A percentile compares a stretch with the other conserved stretches of the same genome.
Conservation (phyloP, 1,140 invertebrate species). For the Eueides isabella region DNA sequence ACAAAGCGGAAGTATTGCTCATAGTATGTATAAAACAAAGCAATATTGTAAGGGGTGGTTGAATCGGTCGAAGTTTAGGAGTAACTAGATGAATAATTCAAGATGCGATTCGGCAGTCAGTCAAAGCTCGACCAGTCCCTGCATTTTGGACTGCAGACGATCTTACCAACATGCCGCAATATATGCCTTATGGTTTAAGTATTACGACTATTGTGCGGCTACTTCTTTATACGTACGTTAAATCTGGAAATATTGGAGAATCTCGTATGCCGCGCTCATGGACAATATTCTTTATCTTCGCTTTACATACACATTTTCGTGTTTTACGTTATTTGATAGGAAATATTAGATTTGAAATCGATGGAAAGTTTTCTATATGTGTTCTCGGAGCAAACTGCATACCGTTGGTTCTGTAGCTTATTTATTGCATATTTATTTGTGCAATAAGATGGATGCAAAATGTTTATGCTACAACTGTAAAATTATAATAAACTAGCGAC, state of each 20-base stretch:
- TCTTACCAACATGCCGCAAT: constrained; percentile 12
- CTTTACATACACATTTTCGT: constrained; percentile 47
- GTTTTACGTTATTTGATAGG: constrained; percentile 41
- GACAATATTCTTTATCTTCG: constrained; percentile 54
- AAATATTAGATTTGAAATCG: constrained; percentile 40
- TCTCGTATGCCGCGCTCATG: constrained; percentile 58
- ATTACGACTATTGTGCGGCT: constrained; percentile 29
- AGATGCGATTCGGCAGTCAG: constrained; percentile 64
- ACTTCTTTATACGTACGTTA: constrained; percentile 49
- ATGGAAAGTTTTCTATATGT: constrained; percentile 15
- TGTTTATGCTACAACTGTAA: not conserved
- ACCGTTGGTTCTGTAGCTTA: not conserved
- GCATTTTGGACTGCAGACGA: constrained; percentile 50
- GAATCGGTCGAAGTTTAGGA: constrained; percentile 57
- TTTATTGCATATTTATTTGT: constrained; percentile 5
- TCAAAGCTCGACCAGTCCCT: constrained; percentile 56
- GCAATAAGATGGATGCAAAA: not conserved
- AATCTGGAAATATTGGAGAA: constrained; percentile 62
- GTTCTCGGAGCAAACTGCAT: constrained; percentile 12
- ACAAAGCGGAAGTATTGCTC: constrained; percentile 44
- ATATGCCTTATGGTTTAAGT: constrained; percentile 17
- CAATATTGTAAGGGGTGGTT: constrained; percentile 56
- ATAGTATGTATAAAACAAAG: constrained; percentile 63
- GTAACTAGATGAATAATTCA: constrained; percentile 73
- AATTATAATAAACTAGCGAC: not conserved